Percentiles rank a stretch among this genome's conserved stretches.
Conservation (phyloP, 2,888 invertebrate genomes). For the Melikaiella ostensackeni region DNA sequence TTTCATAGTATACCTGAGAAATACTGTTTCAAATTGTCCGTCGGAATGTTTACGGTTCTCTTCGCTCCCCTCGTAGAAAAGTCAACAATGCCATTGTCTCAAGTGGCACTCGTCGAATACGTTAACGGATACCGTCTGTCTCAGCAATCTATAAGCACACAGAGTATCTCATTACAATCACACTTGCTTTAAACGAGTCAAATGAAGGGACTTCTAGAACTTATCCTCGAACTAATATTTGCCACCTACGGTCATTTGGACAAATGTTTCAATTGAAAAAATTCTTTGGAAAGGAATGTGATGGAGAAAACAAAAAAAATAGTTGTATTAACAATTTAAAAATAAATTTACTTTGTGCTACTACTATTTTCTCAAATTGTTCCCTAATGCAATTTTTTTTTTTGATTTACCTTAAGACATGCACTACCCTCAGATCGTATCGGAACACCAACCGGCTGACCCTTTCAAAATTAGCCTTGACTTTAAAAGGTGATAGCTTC, state of each 20-base stretch:
- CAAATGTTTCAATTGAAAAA: background rate
- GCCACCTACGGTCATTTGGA: background rate
- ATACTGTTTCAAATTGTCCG: constrained; percentile 14
- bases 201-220: background rate
- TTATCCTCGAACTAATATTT: background rate
- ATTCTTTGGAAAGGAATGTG: no score
- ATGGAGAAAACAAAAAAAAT: no score
- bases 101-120: constrained; percentile 47
- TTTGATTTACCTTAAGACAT: no score
- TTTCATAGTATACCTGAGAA: constrained; percentile 11
- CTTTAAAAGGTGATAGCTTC: no score
- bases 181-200: background rate
- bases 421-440: no score
- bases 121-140: constrained; percentile 40
- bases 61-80: constrained; percentile 28
- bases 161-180: constrained; percentile 51
- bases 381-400: no score
- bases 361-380: no score
- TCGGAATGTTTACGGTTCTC: constrained; percentile 23
- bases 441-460: no score
- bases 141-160: constrained; percentile 45
- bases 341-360: no score
- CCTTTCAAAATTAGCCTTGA: no score
- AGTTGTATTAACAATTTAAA: no score
- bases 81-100: constrained; percentile 43